A percentile compares a stretch with the other conserved stretches of the same genome.
Conservation (phyloP, 2,888 invertebrate genomes). For the Sminthurinus aureus region DNA sequence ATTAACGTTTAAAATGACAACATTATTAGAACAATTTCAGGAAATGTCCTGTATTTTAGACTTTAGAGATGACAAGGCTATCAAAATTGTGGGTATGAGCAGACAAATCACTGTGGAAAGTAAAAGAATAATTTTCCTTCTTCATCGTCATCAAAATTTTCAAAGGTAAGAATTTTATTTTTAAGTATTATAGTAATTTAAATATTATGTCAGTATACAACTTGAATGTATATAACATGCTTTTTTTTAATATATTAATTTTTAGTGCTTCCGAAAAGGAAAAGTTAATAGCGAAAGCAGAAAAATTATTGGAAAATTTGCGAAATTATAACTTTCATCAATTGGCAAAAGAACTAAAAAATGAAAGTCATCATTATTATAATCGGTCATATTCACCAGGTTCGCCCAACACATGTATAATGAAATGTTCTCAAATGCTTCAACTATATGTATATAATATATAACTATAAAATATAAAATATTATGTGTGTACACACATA, state of each 20-base stretch:
- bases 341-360: conserved; percentile 78
- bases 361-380: conserved; percentile 76
- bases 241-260: not conserved
- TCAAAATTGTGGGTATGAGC: conserved; percentile 80
- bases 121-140: conserved; percentile 84
- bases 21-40: conserved; percentile 22
- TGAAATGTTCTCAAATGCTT: no score
- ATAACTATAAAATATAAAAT: not conserved
- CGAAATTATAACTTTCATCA: conserved; percentile 69
- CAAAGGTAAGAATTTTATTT: conserved; percentile 18
- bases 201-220: no score
- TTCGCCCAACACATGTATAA: conserved; percentile 22
- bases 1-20: not conserved
- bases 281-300: conserved; percentile 22
- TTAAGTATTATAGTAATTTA: not conserved
- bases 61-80: conserved; percentile 81
- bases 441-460: no score
- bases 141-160: conserved; percentile 77
- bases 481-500: not conserved
- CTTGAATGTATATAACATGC: no score
- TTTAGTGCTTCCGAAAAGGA: conserved; percentile 17
- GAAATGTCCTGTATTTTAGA: conserved; percentile 67
- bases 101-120: conserved; percentile 89
- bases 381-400: conserved; percentile 73
- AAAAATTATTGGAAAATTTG: not conserved